A percentile compares a stretch with the other conserved stretches of the same genome.
phyloP scores from a whole-genome alignment of 1,140 invertebrate species.

The Drosophila ogumai region DNA sequence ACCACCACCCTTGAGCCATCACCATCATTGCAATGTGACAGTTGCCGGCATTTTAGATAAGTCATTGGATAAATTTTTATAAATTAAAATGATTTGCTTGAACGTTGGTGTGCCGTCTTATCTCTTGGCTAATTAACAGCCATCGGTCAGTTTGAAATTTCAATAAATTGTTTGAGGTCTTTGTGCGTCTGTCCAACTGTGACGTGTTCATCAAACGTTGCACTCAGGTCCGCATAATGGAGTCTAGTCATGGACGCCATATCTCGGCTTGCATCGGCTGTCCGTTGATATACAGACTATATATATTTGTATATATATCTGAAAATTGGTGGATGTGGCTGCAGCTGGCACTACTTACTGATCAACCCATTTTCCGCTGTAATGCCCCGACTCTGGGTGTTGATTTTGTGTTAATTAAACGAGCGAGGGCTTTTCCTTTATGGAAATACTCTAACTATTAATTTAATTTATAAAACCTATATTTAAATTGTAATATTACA shows the following conservation, averaged over 20 bases:
- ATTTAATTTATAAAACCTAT: not conserved
- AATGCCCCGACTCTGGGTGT: conserved; percentile 39
- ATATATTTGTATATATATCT: conserved; percentile 1
- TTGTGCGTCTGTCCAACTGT: conserved; percentile 57
- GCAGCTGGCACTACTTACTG: conserved; percentile 46
- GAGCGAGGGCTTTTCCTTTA: conserved; percentile 42
- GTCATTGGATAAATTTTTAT: conserved; percentile 3
- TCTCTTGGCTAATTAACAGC: conserved; percentile 50
- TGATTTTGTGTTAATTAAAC: conserved; percentile 75
- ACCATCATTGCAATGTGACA: conserved; percentile 35
- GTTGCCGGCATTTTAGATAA: conserved; percentile 37
- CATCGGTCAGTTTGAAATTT: conserved; percentile 42
- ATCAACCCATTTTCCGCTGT: conserved; percentile 55
- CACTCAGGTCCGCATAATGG: conserved; percentile 52
- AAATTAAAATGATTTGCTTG: conserved; percentile 19
- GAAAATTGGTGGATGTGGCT: conserved; percentile 16
- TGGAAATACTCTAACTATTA: conserved; percentile 38
- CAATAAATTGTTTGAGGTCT: conserved; percentile 60
- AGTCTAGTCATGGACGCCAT: conserved; percentile 47
- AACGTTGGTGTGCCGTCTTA: conserved; percentile 19
- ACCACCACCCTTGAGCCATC: not conserved
- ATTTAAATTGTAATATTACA: conserved; percentile 1
- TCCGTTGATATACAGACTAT: conserved; percentile 1
- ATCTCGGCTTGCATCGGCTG: conserved; percentile 26
- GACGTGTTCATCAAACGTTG: conserved; percentile 81